Base-by-base conservation (phyloP, 2,888 invertebrate species). In the Aphodius sticticus region DNA sequence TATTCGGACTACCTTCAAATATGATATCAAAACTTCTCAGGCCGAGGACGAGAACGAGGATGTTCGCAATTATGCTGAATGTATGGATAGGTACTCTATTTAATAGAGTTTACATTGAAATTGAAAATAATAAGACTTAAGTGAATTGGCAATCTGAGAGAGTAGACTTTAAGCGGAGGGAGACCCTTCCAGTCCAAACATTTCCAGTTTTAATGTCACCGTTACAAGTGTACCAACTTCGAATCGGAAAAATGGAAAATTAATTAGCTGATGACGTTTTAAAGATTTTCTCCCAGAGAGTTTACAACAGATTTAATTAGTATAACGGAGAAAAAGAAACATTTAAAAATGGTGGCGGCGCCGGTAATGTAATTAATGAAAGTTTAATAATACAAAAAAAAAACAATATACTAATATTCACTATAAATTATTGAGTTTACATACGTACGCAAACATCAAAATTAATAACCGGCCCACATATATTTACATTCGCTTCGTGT, bases 111-210 rank as follows among this genome's bases (percentile, higher is more conserved):
- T 53, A 53, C 53, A 9, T 53, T 53, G 53, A 53, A 53, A 53
- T 53, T 53, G 53, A 53, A 53, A 53, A 53, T 53, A 53, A 53
- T 53, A 53, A 53, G 53, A 53, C 53, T 53, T 53, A 53, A 53
- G 53, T 53, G 53, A 53, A 53, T 53, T 53, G 53, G 2, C 53
- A 53, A 53, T 53, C 53, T 9, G 53, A 53, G 53, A 53, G 53
- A 53, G 53, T 9, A 53, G 53, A 53, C 9, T 53, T 7, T 53
- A 53, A 53, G 7, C 53, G 7, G 53, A 53, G 12, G 12, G 7
- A 12, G 53, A 53, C 53, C 53, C 53, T 53, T 12, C 12, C 4
- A n/a, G 9, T 53, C 9, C 12, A 53, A 53, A 53, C 53, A 53
- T 53, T 12, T 53, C 53, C 12, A 53, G 53, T 53, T 53, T 53